Conservation (phyloP, 2,888 invertebrate species). For the Carcina quercana region DNA sequence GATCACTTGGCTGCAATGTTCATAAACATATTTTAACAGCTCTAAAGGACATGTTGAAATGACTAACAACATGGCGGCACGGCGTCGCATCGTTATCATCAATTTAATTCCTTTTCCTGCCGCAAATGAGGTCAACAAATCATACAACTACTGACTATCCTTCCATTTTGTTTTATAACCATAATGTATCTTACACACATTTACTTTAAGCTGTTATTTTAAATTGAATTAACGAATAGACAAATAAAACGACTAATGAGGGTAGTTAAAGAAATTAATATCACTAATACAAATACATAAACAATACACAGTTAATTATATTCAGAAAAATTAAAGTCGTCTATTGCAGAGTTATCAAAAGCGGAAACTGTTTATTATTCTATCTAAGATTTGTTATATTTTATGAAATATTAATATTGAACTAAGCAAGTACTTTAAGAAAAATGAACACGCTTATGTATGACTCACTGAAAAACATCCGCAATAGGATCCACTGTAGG, state of each 20-base stretch:
- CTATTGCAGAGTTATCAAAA: too few species aligned
- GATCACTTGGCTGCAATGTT: too few species aligned
- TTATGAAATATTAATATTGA: too few species aligned
- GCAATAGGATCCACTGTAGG: constrained; percentile 62
- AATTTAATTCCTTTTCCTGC: constrained; percentile 68
- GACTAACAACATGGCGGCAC: constrained; percentile 31
- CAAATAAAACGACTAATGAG: not conserved
- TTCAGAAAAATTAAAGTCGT: too few species aligned
- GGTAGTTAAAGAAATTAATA: not conserved
- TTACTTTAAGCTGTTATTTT: too few species aligned
- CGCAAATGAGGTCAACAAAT: constrained; percentile 68
- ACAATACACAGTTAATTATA: constrained; percentile 7
- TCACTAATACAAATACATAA: constrained; percentile 3
- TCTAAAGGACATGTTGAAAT: too few species aligned
- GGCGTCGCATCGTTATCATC: constrained; percentile 48
- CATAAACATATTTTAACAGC: too few species aligned
- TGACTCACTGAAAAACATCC: constrained; percentile 65
- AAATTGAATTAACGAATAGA: constrained; percentile 5
- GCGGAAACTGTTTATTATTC: too few species aligned
- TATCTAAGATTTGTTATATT: too few species aligned
- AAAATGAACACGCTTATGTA: too few species aligned
- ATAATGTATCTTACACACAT: too few species aligned
- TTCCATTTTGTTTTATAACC: not conserved
- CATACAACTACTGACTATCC: constrained; percentile 15
- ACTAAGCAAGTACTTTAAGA: too few species aligned